A percentile compares a stretch with the other conserved stretches of the same genome.
Conservation (phyloP, 2,888 invertebrate species). For the Miltochrista miniata region DNA sequence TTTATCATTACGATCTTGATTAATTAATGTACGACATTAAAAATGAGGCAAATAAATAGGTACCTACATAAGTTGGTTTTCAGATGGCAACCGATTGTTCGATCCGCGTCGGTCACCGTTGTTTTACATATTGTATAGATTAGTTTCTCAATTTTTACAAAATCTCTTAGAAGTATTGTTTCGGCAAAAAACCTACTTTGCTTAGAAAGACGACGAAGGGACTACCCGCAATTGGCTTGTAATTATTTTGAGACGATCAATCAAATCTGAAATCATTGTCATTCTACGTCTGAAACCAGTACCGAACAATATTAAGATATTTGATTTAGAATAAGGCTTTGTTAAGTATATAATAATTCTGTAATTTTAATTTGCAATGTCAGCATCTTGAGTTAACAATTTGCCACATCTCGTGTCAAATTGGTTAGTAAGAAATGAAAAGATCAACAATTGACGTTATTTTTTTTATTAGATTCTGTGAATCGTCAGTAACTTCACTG, state of each 20-base stretch:
- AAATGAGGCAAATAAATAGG: not conserved
- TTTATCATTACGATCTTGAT: no score
- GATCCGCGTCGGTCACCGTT: no score
- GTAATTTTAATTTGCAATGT: constrained; percentile 42
- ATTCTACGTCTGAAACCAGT: constrained; percentile 25
- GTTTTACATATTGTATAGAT: no score
- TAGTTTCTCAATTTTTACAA: no score
- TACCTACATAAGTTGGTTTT: no score
- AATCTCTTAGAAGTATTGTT: not conserved
- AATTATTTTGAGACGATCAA: not conserved
- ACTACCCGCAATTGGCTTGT: no score
- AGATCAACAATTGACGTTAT: constrained; percentile 57
- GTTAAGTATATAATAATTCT: constrained; percentile 25
- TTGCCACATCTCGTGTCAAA: constrained; percentile 47
- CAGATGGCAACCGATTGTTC: no score
- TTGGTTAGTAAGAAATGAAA: constrained; percentile 38
- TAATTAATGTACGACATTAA: no score
- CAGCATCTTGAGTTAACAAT: constrained; percentile 46
- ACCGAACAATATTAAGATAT: constrained; percentile 33
- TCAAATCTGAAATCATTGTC: constrained; percentile 24
- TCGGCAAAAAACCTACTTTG: no score
- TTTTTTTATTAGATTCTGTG: constrained; percentile 76
- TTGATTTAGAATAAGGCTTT: constrained; percentile 26
- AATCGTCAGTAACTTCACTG: constrained; percentile 75
- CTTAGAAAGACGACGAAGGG: no score